Evolutionary conservation across 2,113 vertebrate genomes (phyloP), one percentile per base, ranked within the genome.

Genomic region (Myrmecophaga tridactyla): DNA sequence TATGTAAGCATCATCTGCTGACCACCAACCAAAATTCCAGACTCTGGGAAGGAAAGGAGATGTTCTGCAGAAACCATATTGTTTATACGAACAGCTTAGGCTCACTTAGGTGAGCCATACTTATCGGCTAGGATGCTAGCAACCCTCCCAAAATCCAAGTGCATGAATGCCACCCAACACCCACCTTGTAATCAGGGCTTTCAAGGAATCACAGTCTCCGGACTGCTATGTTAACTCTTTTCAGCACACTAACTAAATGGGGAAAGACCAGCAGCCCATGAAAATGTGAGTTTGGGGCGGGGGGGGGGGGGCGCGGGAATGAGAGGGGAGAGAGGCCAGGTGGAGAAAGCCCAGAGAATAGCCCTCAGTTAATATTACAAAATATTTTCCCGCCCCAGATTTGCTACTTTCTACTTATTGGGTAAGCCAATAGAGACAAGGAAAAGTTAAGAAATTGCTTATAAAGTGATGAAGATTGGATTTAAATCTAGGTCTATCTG

Each of bases 1-100:
- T 27, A 67, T 14, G 1, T 25, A 60, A 46, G 25, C 31, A 58
- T 6, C 7, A 9, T 39, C 25, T 75, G 75, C 10, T 39, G 56
- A 29, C 5, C 4, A 27, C 3, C 3, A 2, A 13, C 58, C 20
- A 0, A 73, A 36, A 14, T 58, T 60, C 67, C 17, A 29, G 48
- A 60, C 3, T 58, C 58, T 39, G 6, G 48, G 56, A 29, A 56
- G 8, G 73, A 73, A 81, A 51, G 58, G 6, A 43, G 36, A 12
- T 20, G 20, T 73, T 86, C 4, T 0, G 29, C 21, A 67, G n/a
- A 48, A 58, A 67, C 46, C 69, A n/a, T 18, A 14, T n/a, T 82
- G 60, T 51, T 76, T 41, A 29, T 36, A 23, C 0, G 25, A 82
- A 69, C 14, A 76, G n/a, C 43, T n/a, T 51, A 88, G 76, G 51